Base-by-base conservation (phyloP, 2,888 invertebrate genomes). In the Callinectes sapidus region DNA sequence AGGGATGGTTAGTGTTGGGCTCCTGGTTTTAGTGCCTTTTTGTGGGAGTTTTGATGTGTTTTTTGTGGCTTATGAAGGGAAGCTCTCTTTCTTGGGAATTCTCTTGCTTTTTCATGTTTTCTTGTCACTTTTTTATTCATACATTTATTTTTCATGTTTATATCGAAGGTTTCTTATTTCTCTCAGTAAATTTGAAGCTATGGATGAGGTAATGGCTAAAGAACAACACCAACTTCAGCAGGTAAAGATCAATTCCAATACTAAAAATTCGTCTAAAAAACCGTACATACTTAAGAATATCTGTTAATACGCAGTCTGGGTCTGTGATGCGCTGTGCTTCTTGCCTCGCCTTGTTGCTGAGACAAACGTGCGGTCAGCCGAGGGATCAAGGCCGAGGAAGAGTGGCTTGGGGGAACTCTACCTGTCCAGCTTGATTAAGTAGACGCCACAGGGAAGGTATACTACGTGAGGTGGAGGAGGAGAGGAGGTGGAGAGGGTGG, bases 391-490 rank as follows among this genome's bases (percentile, higher is more conserved):
- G 71, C 71, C 71, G 71, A 28, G 71, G 28, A 71, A 8, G 28
- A 71, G 28, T 2, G 8, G 71, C 28, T 28, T 23, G 71, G 28
- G 28, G 71, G 71, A 71, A 71, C 71, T 71, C 71, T 71, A 71
- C 71, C 71, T 71, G 71, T 71, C 71, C 71, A 71, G 71, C 28
- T n/a, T 71, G 71, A 71, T 71, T 28, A 71, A 71, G n/a, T 28
- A 10, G 71, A 71, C n/a, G 13, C n/a, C 28, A 10, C 71, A 28
- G 71, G 71, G 13, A 71, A 71, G 71, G 71, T 71, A 28, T 71
- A 71, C 71, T 28, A 71, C 71, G 71, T 71, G 71, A 81, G 81
- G 81, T 32, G 81, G 35, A 81, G 35, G 81, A 81, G 81, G 81
- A 81, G 81, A 81, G 32, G 77, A 81, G 77, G 77, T 32, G 35